phyloP scores from a whole-genome alignment of 2,113 vertebrate genomes.

The Crocuta crocuta region DNA sequence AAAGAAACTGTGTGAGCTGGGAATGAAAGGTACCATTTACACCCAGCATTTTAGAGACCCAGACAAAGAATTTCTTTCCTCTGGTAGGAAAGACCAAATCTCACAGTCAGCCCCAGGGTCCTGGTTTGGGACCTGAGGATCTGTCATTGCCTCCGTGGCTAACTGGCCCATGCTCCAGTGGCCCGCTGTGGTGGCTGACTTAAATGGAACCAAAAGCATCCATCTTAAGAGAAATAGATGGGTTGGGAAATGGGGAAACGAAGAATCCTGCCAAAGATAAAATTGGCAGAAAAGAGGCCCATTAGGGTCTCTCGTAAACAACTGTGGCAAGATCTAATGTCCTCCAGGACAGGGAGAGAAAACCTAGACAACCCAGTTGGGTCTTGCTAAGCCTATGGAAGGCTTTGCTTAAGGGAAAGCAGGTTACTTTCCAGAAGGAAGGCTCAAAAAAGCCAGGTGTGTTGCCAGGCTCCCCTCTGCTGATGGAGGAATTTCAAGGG shows the following conservation, averaged over 20 bases:
- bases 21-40: accelerated
- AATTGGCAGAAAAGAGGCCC: neutral
- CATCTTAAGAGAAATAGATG: neutral
- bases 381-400: neutral
- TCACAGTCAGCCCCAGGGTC: neutral
- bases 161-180: neutral
- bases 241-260: neutral
- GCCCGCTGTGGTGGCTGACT: neutral
- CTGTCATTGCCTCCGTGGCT: neutral
- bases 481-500: neutral
- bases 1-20: neutral
- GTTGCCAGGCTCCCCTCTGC: neutral
- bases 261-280: neutral
- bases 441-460: neutral
- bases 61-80: neutral
- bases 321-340: neutral
- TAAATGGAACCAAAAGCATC: neutral
- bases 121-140: neutral
- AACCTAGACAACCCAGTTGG: neutral
- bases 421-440: neutral
- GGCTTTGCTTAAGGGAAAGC: neutral
- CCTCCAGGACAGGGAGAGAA: neutral
- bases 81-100: neutral
- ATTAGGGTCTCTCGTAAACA: neutral
- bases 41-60: neutral